phyloP scores from a whole-genome alignment of 2,888 invertebrate genomes.

The Chrysotoxum bicinctum region DNA sequence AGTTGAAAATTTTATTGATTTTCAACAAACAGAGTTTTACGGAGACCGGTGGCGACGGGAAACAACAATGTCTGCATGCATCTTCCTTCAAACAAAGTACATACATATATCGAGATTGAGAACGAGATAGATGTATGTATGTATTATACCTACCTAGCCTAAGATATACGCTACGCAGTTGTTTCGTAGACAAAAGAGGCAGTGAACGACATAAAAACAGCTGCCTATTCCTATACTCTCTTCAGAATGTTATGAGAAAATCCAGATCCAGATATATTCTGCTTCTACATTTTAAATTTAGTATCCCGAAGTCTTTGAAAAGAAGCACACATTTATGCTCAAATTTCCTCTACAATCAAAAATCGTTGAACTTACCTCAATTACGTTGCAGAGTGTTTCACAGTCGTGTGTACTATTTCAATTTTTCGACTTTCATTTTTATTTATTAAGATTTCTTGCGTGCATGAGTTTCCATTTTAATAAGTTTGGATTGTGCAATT shows the following conservation, averaged over 20 bases:
- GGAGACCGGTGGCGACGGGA: background rate
- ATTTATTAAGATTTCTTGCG: conserved; percentile 30
- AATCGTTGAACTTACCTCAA: background rate
- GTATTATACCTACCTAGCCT: background rate
- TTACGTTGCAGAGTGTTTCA: background rate
- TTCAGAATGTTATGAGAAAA: background rate
- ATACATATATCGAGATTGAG: conserved; percentile 1
- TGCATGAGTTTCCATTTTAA: conserved; percentile 34
- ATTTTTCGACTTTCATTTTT: conserved; percentile 43
- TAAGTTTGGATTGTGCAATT: conserved; percentile 25
- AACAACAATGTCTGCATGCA: background rate
- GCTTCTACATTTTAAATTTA: conserved; percentile 4
- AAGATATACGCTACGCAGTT: background rate
- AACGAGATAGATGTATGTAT: conserved; percentile 1
- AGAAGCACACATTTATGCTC: background rate
- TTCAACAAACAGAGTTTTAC: background rate
- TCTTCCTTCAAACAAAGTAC: background rate
- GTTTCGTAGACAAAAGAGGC: background rate
- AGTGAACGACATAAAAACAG: background rate
- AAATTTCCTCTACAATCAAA: background rate
- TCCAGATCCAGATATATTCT: background rate
- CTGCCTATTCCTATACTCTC: background rate
- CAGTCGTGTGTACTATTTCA: background rate
- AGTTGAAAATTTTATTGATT: conserved; percentile 8
- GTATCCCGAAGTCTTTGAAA: background rate